phyloP scores from a whole-genome alignment of 2,888 invertebrate species.

The Drosophila longiperda region DNA sequence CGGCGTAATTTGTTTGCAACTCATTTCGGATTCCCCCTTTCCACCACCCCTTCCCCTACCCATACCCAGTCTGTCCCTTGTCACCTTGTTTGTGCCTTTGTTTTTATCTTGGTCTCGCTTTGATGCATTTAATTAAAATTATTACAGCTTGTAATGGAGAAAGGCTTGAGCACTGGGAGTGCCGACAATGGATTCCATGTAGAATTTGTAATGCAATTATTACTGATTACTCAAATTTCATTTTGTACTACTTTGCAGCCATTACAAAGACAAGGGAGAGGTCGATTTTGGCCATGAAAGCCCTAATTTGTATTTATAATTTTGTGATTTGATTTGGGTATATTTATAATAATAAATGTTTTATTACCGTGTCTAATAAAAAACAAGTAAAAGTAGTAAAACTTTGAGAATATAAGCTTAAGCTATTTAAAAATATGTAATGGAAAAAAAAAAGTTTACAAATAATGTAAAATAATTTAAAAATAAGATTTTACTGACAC shows the following conservation, averaged over 20 bases:
- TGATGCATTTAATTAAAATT: conserved; percentile 71
- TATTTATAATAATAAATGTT: too few species aligned
- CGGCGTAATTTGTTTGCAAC: conserved; percentile 79
- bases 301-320: too few species aligned
- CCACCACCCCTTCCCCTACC: neutral
- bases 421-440: too few species aligned
- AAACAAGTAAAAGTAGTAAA: neutral
- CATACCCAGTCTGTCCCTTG: neutral
- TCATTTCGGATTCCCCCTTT: conserved; percentile 61
- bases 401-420: too few species aligned
- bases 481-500: neutral
- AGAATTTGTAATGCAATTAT: conserved; percentile 17
- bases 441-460: neutral
- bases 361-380: neutral
- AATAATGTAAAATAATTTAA: neutral
- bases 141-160: conserved; percentile 53
- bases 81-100: conserved; percentile 47
- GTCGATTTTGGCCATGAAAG: neutral
- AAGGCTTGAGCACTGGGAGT: conserved; percentile 39
- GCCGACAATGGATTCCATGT: conserved; percentile 27
- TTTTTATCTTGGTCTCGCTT: conserved; percentile 42
- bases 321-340: too few species aligned
- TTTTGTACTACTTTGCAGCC: neutral
- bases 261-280: too few species aligned
- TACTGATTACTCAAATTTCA: conserved; percentile 18